phyloP scores from a whole-genome alignment of 1,140 invertebrate genomes.

The Myzus persicae region DNA sequence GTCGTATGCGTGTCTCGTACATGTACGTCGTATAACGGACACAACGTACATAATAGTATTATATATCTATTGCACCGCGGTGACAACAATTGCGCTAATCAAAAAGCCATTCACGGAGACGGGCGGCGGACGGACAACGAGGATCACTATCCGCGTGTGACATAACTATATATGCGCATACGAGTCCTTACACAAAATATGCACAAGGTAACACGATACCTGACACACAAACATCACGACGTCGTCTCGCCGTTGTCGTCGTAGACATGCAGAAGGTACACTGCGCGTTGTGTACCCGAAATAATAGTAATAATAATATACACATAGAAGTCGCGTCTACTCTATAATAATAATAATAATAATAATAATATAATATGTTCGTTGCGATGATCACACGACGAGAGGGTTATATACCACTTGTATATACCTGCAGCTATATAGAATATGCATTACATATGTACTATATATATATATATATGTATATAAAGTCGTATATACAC shows the following conservation, averaged over 20 bases:
- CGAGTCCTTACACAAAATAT: background rate
- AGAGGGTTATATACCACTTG: conserved; percentile 6
- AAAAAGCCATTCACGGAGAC: conserved; percentile 49
- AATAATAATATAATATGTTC: too few species aligned
- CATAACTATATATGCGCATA: background rate
- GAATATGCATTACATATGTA: background rate
- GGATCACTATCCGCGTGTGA: conserved; percentile 18
- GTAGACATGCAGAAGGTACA: background rate
- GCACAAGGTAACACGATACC: conserved; percentile 43
- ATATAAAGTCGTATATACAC: background rate
- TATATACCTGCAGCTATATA: background rate
- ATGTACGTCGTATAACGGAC: conserved; percentile 33
- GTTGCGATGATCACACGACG: conserved; percentile 16
- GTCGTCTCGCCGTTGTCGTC: background rate
- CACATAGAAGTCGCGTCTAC: background rate
- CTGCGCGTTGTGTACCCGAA: background rate
- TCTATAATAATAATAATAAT: background rate
- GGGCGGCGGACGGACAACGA: conserved; percentile 32
- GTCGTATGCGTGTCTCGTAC: background rate
- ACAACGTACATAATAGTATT: background rate
- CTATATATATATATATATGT: background rate
- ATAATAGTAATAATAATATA: background rate
- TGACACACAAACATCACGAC: background rate
- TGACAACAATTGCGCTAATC: conserved; percentile 55
- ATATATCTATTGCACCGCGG: background rate